Evolutionary conservation across 2,113 vertebrate species (phyloP), one percentile per base, ranked within the genome.

Genomic region (Scatophagus argus): DNA sequence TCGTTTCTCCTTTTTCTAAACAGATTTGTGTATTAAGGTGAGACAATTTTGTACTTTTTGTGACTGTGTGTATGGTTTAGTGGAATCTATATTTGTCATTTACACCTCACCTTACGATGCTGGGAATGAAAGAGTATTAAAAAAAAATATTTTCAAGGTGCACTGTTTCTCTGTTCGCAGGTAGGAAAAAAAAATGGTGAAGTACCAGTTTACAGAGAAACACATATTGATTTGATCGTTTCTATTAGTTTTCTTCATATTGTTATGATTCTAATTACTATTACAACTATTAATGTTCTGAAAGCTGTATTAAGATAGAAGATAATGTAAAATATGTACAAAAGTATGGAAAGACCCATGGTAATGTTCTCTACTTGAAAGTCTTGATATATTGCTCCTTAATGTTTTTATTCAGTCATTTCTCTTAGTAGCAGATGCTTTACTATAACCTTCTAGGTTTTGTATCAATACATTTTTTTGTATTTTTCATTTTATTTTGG

Each of bases 41-140:
- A 93, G 92, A 91, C 76, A 81, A 90, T 94, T 95, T 95, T 95
- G 94, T 95, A 95, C 91, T 93, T 92, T 93, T 94, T 94, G 94
- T 95, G 94, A 90, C 88, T 81, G 93, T 95, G 94, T 89, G 92
- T 95, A 92, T 88, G 91, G 91, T 95, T 94, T 93, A 94, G 93
- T 95, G 93, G 90, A 94, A 90, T 94, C 89, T 93, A 89, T 94
- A 92, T 92, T 92, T 93, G 92, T 95, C 94, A 93, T 92, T 93
- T 91, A 88, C 89, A 89, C 89, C 88, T 94, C 93, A 94, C 91
- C 92, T 90, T 92, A 88, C 74, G 91, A 89, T 90, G 91, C 93
- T 94, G 93, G 90, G 91, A 92, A 86, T 91, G 88, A 90, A 87
- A 82, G 79, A 87, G 81, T 87, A 84, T 89, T 65, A 68, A 81